Base-by-base conservation (phyloP, 2,113 vertebrate genomes). In the Fukomys damarensis region DNA sequence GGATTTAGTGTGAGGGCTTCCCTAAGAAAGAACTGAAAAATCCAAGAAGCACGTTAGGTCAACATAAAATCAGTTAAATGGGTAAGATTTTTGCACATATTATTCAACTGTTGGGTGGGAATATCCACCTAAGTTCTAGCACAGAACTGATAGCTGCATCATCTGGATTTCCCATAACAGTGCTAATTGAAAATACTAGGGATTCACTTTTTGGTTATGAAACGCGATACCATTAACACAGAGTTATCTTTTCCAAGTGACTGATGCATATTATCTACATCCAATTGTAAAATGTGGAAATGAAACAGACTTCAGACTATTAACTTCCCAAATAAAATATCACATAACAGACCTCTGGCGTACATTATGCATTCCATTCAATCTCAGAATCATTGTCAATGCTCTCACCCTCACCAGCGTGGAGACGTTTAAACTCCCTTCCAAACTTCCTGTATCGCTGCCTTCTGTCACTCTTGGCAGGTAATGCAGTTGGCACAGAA, bases 191-290 rank as follows among this genome's bases (percentile, higher is more conserved):
- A 91, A 91, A 87, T 59, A 70, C 9, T 43, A 76, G 54, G 54
- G 56, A 85, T 74, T 89, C 74, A 74, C n/a, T 95, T 35, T 43
- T 43, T n/a, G n/a, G 58, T 94, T 61, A 54, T n/a, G 20, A 83
- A 76, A 76, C n/a, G n/a, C 38, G 17, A 68, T 22, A 3, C 3
- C 74, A 38, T 72, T 63, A 63, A 38, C 68, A 54, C 4, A 54
- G 41, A 82, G 7, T n/a, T 82, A 68, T 2, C 61, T 82, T n/a
- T 87, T 91, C 88, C 17, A 10, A 92, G 65, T 58, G 74, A 68
- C 52, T 68, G 87, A 80, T 94, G 74, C 59, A 43, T 35, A 68
- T 28, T 52, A 52, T 77, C 76, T 93, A 68, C 26, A 84, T 24
- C 30, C n/a, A 87, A 26, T 79, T 28, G 5, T 83, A 52, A 83